A percentile compares a stretch with the other conserved stretches of the same genome.
phyloP scores from a whole-genome alignment of 2,888 invertebrate species.

The Drosophila mimetica region DNA sequence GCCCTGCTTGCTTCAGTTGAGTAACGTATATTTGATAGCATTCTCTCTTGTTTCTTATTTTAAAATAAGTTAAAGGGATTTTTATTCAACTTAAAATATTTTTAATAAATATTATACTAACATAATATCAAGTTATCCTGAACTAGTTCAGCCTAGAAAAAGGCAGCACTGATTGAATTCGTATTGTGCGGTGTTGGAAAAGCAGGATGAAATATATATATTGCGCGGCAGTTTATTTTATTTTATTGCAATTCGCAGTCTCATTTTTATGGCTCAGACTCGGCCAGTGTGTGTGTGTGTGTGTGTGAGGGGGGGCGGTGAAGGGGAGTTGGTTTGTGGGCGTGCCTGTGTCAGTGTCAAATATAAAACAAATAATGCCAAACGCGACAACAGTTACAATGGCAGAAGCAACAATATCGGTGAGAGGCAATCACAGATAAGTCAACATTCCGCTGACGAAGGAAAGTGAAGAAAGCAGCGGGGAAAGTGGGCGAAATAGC shows the following conservation, averaged over 20 bases:
- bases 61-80: too few species aligned
- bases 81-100: too few species aligned
- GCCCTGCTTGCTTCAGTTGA: too few species aligned
- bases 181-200: not conserved
- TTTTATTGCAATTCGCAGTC: slow-evolving; percentile 70
- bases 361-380: slow-evolving; percentile 75
- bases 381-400: slow-evolving; percentile 38
- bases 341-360: slow-evolving; percentile 60
- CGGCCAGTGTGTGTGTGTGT: slow-evolving; percentile 9
- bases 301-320: slow-evolving; percentile 3
- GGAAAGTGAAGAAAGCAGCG: slow-evolving; percentile 13
- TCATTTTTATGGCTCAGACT: slow-evolving; percentile 62
- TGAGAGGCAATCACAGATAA: slow-evolving; percentile 63
- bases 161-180: slow-evolving; percentile 19
- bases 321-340: slow-evolving; percentile 23
- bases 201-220: slow-evolving; percentile 36
- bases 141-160: slow-evolving; percentile 1
- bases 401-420: slow-evolving; percentile 41
- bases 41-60: too few species aligned
- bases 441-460: slow-evolving; percentile 68
- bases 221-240: slow-evolving; percentile 73
- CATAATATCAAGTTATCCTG: too few species aligned
- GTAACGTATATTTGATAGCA: too few species aligned
- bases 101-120: too few species aligned
- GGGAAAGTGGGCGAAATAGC: not conserved